Evolutionary conservation across 2,888 invertebrate species (phyloP).

Genomic region (Patella caerulea): DNA sequence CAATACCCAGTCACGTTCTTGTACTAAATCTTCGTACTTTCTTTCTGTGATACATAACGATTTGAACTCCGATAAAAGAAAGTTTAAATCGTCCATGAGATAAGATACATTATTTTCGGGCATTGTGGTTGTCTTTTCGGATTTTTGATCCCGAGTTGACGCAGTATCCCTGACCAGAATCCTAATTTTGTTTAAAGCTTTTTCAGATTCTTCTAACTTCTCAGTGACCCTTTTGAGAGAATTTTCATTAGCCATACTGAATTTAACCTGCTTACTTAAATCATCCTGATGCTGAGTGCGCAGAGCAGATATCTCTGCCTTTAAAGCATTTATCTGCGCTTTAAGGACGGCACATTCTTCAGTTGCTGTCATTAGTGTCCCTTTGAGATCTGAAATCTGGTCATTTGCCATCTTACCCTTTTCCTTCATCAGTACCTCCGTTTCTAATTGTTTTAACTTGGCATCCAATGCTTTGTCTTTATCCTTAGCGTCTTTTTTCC

Average conservation of each 20-base stretch:
- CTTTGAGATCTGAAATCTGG: constrained; percentile 44
- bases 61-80: constrained; percentile 46
- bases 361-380: constrained; percentile 35
- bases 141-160: constrained; percentile 22
- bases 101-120: constrained; percentile 46
- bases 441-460: constrained; percentile 55
- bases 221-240: constrained; percentile 45
- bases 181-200: constrained; percentile 31
- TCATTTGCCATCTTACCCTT: constrained; percentile 42
- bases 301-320: constrained; percentile 40
- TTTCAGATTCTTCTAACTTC: constrained; percentile 24
- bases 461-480: constrained; percentile 62
- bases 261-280: constrained; percentile 54
- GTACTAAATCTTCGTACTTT: constrained; percentile 49
- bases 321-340: constrained; percentile 42
- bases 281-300: constrained; percentile 48
- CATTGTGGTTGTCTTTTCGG: constrained; percentile 40
- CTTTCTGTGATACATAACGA: constrained; percentile 44
- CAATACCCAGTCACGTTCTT: constrained; percentile 55
- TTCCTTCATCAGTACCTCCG: constrained; percentile 49
- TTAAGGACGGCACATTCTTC: constrained; percentile 42
- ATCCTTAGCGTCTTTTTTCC: constrained; percentile 41
- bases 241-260: constrained; percentile 58
- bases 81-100: constrained; percentile 50
- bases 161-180: constrained; percentile 31